These are phyloP conservation scores for Benitochromis conjunctus DNA, from an alignment of 2,113 vertebrate species.

Conservation along the genomic window DNA sequence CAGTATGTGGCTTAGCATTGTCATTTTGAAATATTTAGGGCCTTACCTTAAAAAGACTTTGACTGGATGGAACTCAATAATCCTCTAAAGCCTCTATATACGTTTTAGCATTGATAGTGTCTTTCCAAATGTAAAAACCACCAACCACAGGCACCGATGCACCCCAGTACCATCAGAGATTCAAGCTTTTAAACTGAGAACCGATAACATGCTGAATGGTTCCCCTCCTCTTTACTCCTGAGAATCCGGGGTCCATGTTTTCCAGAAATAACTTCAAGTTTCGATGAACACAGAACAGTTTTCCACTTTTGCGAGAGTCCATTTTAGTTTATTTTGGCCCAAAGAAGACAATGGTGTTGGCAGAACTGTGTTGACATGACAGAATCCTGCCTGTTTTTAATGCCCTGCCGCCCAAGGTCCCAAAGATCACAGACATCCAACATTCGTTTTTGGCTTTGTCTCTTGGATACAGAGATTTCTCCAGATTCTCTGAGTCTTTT, in stretches of 20 bases:
- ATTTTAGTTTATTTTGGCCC: not conserved
- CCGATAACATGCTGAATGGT: not conserved
- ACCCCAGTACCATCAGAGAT: not conserved
- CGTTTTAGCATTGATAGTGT: not conserved
- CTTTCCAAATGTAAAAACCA: not conserved
- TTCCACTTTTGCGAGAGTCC: not conserved
- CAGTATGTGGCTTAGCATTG: not conserved
- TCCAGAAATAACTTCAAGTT: not conserved
- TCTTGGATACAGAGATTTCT: not conserved
- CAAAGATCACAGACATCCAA: not conserved
- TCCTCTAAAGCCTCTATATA: not conserved
- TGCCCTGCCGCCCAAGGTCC: not conserved
- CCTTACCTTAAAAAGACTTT: not conserved
- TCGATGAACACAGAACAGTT: not conserved
- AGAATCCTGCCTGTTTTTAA: not conserved
- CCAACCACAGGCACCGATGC: not conserved
- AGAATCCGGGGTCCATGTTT: not conserved
- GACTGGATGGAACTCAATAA: not conserved
- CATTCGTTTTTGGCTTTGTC: not conserved
- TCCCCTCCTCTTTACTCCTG: not conserved
- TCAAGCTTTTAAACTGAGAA: not conserved
- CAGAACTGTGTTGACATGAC: not conserved
- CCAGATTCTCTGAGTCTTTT: not conserved
- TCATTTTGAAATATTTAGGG: not conserved
- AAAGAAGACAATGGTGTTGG: not conserved